A percentile compares a stretch with the other conserved stretches of the same genome.
Evolutionary conservation across 2,797 vertebrate genomes (phyloP).

Genomic region (Brachymystax lenok): DNA sequence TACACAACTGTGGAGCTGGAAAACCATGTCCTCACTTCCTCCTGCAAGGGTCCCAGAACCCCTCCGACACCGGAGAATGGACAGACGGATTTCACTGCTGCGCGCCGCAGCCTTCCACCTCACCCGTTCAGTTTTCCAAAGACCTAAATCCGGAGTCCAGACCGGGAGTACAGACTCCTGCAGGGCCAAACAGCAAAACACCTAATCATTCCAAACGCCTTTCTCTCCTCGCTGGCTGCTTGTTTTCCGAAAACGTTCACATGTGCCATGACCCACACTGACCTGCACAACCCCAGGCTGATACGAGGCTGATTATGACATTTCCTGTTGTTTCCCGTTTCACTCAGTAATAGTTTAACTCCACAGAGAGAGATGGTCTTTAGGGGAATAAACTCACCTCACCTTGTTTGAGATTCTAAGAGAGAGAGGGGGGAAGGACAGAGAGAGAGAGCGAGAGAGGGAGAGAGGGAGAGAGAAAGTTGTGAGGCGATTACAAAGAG

Average conservation of each 20-base stretch:
- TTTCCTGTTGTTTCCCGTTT: conserved; percentile 64
- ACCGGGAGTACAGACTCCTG: conserved; percentile 39
- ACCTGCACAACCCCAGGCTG: conserved; percentile 49
- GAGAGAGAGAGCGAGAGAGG: conserved; percentile 38
- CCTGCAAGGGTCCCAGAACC: not conserved
- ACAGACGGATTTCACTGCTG: conserved; percentile 7
- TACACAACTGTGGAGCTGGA: not conserved
- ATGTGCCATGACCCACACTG: conserved; percentile 47
- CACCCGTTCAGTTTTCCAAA: conserved; percentile 38
- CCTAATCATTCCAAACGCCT: conserved; percentile 65
- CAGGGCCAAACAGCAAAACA: conserved; percentile 42
- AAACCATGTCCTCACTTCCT: not conserved
- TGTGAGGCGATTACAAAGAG: conserved; percentile 60
- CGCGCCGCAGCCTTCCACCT: conserved; percentile 43
- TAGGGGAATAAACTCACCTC: not conserved
- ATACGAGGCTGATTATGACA: conserved; percentile 63
- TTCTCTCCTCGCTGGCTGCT: conserved; percentile 36
- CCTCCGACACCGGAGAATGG: conserved; percentile 14
- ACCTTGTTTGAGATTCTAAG: not conserved
- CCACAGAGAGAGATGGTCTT: conserved; percentile 47
- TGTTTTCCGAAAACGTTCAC: conserved; percentile 55
- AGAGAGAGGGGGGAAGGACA: conserved; percentile 3
- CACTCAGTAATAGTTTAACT: conserved; percentile 55
- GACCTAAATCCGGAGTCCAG: conserved; percentile 27
- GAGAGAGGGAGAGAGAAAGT: conserved; percentile 1